These are phyloP conservation scores for Forficula auricularia DNA, from an alignment of 1,140 invertebrate genomes.

Conservation along the genomic window DNA sequence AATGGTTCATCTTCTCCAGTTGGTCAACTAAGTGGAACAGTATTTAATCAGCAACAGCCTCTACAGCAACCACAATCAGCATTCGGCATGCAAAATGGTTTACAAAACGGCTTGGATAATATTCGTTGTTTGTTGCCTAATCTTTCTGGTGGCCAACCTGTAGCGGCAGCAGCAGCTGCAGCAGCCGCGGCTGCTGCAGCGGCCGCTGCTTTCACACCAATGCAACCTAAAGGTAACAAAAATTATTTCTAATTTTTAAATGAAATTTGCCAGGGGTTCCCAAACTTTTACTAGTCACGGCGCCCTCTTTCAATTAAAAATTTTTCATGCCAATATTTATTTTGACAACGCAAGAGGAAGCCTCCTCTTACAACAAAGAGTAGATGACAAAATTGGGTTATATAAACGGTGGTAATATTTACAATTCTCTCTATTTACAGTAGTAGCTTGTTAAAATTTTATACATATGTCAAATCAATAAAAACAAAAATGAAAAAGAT, in stretches of 20 bases:
- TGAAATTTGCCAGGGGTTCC: neutral
- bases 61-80: neutral
- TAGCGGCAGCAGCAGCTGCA: constrained; percentile 13
- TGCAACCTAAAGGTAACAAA: neutral
- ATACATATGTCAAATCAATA: no score
- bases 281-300: no score
- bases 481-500: no score
- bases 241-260: neutral
- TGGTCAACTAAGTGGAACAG: constrained; percentile 22
- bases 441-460: no score
- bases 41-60: constrained; percentile 3
- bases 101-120: neutral
- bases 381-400: no score
- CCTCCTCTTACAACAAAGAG: no score
- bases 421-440: no score
- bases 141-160: constrained; percentile 20
- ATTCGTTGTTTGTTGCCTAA: neutral
- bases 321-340: no score
- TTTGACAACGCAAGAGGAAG: no score
- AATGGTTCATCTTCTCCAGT: constrained; percentile 5
- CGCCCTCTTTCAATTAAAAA: no score
- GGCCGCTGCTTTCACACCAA: constrained; percentile 24
- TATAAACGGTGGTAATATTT: no score
- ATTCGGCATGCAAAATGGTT: neutral
- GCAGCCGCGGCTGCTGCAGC: constrained; percentile 16